A percentile compares a stretch with the other conserved stretches of the same genome.
phyloP scores from a whole-genome alignment of 2,113 vertebrate genomes.

The human region GRCh38 chrX:20152001-20152500 shows the following conservation, averaged over 20 bases:
- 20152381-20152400: slow-evolving; percentile 34
- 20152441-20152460: slow-evolving; percentile 40
- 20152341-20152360: slow-evolving; percentile 61
- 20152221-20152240: slow-evolving; percentile 44
- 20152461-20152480: slow-evolving; percentile 56
- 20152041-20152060: not conserved
- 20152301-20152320: slow-evolving; percentile 14
- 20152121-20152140: not conserved
- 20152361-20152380: slow-evolving; percentile 58
- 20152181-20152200: slow-evolving; percentile 7
- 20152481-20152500: slow-evolving; percentile 38
- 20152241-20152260: slow-evolving; percentile 39
- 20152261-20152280: slow-evolving; percentile 48
- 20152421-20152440: slow-evolving; percentile 49
- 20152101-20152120: slow-evolving; percentile 27
- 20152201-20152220: slow-evolving; percentile 60
- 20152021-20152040: not conserved
- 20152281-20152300: slow-evolving; percentile 54
- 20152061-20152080: not conserved
- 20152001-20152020: slow-evolving; percentile 19
- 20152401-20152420: slow-evolving; percentile 46
- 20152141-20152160: slow-evolving; percentile 20
- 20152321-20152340: slow-evolving; percentile 69
- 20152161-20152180: slow-evolving; percentile 46
- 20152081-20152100: not conserved